Conservation (phyloP, 1,140 invertebrate genomes). For the Hydropsyche tenuis region DNA sequence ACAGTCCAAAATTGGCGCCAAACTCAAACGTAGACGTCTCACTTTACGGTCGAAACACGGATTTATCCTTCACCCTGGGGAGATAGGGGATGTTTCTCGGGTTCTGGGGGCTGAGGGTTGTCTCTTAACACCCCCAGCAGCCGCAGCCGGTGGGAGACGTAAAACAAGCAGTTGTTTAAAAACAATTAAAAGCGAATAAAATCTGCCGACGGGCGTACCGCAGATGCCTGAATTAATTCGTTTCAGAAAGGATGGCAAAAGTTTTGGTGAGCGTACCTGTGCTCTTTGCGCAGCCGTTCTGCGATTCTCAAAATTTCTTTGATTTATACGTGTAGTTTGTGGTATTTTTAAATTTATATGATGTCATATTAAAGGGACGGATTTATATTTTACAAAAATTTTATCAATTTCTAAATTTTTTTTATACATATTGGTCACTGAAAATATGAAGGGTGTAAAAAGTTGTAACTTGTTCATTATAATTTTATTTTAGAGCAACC, state of each 20-base stretch:
- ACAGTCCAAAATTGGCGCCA: background rate
- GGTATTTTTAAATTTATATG: too few relatives aligned
- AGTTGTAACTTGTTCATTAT: too few relatives aligned
- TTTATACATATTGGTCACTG: too few relatives aligned
- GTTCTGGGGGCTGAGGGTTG: constrained; percentile 3
- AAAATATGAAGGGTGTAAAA: too few relatives aligned
- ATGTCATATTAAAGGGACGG: too few relatives aligned
- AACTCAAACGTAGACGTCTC: constrained; percentile 27
- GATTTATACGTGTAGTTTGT: too few relatives aligned
- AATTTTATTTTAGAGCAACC: too few relatives aligned
- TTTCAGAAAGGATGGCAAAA: constrained; percentile 49
- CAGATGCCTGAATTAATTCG: constrained; percentile 49
- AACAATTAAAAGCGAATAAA: constrained; percentile 51
- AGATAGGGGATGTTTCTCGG: background rate
- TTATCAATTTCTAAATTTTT: too few relatives aligned
- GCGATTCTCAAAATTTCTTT: constrained; percentile 28
- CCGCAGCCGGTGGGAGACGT: constrained; percentile 32
- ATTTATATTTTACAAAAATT: too few relatives aligned
- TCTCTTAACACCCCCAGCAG: background rate
- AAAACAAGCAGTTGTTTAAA: constrained; percentile 51
- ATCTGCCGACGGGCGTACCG: constrained; percentile 45
- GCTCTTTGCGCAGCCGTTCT: constrained; percentile 17
- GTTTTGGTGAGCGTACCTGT: constrained; percentile 34
- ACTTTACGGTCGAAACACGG: constrained; percentile 32
- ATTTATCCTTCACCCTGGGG: too few relatives aligned